These are phyloP conservation scores for Trididemnum nubilum DNA, from an alignment of 23 tunicate species.

Conservation along the genomic window DNA sequence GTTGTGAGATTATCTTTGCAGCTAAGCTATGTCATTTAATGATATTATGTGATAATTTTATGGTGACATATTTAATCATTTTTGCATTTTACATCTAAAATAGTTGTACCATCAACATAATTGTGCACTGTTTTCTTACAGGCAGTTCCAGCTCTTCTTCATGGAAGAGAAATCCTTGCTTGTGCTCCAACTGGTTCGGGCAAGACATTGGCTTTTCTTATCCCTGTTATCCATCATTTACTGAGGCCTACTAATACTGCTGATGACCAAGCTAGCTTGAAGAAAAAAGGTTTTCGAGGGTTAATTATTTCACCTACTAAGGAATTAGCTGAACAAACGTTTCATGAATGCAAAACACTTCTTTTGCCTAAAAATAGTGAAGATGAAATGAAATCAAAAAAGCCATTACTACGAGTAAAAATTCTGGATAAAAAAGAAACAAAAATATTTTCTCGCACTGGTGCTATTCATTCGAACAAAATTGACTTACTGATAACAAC, in stretches of 20 bases:
- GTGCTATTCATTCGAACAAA: conserved; percentile 39
- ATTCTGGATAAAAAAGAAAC: conserved; percentile 53
- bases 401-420: conserved; percentile 41
- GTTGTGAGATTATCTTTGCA: too few relatives aligned
- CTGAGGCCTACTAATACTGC: conserved; percentile 7
- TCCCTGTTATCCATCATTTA: conserved; percentile 71
- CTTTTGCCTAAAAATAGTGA: conserved; percentile 3
- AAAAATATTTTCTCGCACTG: conserved; percentile 37
- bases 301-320: conserved; percentile 81
- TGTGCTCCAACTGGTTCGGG: conserved; percentile 99
- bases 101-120: too few relatives aligned
- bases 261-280: not conserved
- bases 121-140: conserved; percentile 17
- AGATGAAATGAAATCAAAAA: not conserved
- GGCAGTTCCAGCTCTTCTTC: conserved; percentile 84
- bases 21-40: too few relatives aligned
- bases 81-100: too few relatives aligned
- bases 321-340: conserved; percentile 84
- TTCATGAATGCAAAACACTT: conserved; percentile 55
- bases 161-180: conserved; percentile 79
- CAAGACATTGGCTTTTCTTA: conserved; percentile 81
- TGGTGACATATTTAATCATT: too few relatives aligned
- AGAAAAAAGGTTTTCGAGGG: conserved; percentile 24
- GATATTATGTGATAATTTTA: too few relatives aligned
- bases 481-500: conserved; percentile 74